Evolutionary conservation across 2,797 vertebrate species (phyloP).

Genomic region (Sebastes flavidus): DNA sequence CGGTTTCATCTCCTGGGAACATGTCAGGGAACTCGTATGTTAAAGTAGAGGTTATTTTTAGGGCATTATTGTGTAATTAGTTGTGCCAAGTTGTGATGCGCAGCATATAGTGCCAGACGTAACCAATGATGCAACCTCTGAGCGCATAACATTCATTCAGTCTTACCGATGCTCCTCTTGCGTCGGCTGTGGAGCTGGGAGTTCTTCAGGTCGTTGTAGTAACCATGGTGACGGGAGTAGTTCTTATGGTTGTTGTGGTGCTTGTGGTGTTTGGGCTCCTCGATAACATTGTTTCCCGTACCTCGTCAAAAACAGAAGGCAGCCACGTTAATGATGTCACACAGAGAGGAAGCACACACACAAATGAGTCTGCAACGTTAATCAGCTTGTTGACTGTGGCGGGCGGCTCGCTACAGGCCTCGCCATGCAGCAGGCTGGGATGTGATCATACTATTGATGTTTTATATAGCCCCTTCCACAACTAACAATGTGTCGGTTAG

Average conservation of each 20-base stretch:
- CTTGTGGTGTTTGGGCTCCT: slow-evolving; percentile 87
- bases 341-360: slow-evolving; percentile 9
- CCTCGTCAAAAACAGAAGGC: slow-evolving; percentile 77
- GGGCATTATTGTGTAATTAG: slow-evolving; percentile 3
- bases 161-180: slow-evolving; percentile 94
- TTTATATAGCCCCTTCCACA: slow-evolving; percentile 62
- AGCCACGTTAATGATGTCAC: slow-evolving; percentile 70
- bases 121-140: slow-evolving; percentile 40
- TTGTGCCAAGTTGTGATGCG: slow-evolving; percentile 34
- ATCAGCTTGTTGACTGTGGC: slow-evolving; percentile 34
- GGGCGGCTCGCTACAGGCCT: slow-evolving; percentile 31
- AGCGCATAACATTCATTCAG: neutral
- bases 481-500: slow-evolving; percentile 61
- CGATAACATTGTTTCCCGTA: slow-evolving; percentile 88
- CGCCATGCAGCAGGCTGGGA: slow-evolving; percentile 19
- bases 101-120: neutral
- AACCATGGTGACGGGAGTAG: slow-evolving; percentile 77
- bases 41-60: slow-evolving; percentile 45
- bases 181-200: slow-evolving; percentile 90
- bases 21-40: neutral
- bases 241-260: slow-evolving; percentile 82
- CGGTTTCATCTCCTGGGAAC: slow-evolving; percentile 62
- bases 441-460: slow-evolving; percentile 45
- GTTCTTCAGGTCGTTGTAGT: slow-evolving; percentile 88
- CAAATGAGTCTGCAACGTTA: slow-evolving; percentile 13